Conservation (phyloP, 2,797 vertebrate genomes). For the Buceros bicornis region DNA sequence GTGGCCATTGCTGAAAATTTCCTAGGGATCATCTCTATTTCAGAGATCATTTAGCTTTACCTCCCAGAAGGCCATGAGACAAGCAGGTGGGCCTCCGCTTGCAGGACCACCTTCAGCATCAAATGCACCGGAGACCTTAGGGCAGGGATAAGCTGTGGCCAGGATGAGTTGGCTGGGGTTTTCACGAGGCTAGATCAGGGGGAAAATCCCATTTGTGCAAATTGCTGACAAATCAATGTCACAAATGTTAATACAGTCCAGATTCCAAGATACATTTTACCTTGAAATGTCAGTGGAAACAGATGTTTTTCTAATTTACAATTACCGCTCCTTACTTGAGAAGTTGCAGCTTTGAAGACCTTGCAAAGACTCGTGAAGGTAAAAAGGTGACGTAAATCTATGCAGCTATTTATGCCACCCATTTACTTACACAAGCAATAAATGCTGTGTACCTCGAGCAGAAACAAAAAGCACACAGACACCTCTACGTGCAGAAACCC, state of each 20-base stretch:
- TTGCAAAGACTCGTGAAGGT: neutral
- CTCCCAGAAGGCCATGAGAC: neutral
- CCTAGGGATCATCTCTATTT: neutral
- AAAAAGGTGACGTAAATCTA: neutral
- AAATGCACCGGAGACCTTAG: neutral
- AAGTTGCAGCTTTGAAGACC: neutral
- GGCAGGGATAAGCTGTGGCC: neutral
- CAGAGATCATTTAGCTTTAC: neutral
- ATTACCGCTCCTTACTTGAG: neutral
- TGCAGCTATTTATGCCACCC: neutral
- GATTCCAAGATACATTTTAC: neutral
- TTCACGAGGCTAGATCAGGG: neutral
- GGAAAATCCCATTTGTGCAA: neutral
- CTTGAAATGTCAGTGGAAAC: neutral
- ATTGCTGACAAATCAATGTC: neutral
- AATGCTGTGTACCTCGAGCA: neutral
- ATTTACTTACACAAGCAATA: neutral
- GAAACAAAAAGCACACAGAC: neutral
- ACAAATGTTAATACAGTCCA: too few species aligned
- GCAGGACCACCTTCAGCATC: neutral
- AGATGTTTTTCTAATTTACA: neutral
- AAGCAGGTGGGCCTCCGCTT: neutral
- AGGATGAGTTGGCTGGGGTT: neutral
- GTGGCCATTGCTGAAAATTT: neutral
- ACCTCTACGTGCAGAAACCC: rapidly evolving